Evolutionary conservation across 2,888 invertebrate species (phyloP).

Genomic region (Malthinus flaveolus): DNA sequence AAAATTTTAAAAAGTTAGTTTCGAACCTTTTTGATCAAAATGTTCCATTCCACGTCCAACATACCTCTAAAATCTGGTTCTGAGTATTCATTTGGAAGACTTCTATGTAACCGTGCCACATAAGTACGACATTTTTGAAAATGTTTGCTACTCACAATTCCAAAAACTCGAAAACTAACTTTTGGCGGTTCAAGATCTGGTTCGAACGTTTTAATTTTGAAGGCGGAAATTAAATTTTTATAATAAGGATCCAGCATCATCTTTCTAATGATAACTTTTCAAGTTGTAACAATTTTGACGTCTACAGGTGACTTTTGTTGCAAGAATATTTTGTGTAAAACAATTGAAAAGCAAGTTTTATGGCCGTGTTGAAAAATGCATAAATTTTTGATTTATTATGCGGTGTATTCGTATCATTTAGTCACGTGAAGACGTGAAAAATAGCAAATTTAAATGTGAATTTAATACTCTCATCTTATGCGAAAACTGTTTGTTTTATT

Average conservation of each 20-base stretch:
- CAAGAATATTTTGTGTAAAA: background rate
- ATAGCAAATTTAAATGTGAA: conserved; percentile 21
- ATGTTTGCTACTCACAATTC: conserved; percentile 43
- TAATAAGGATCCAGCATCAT: background rate
- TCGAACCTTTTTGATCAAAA: conserved; percentile 42
- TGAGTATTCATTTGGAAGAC: conserved; percentile 43
- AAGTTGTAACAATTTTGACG: conserved; percentile 4
- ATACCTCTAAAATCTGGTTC: conserved; percentile 46
- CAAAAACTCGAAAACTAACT: conserved; percentile 43
- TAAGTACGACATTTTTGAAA: conserved; percentile 49
- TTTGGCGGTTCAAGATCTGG: conserved; percentile 19
- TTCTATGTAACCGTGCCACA: conserved; percentile 40
- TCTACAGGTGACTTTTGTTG: background rate
- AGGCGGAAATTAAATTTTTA: background rate
- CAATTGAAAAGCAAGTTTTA: background rate
- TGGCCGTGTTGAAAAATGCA: conserved; percentile 16
- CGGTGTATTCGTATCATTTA: conserved; percentile 24
- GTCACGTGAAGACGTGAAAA: conserved; percentile 29
- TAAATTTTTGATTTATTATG: conserved; percentile 25
- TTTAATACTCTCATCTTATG: conserved; percentile 25
- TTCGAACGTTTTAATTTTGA: conserved; percentile 6
- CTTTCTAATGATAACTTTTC: too few species aligned
- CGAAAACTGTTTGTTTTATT: conserved; percentile 13
- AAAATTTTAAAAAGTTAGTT: background rate
- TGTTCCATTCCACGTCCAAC: conserved; percentile 50